A percentile compares a stretch with the other conserved stretches of the same genome.
These are phyloP conservation scores for Onthophagus sagittarius DNA, from an alignment of 2,888 invertebrate species.

Conservation along the genomic window DNA sequence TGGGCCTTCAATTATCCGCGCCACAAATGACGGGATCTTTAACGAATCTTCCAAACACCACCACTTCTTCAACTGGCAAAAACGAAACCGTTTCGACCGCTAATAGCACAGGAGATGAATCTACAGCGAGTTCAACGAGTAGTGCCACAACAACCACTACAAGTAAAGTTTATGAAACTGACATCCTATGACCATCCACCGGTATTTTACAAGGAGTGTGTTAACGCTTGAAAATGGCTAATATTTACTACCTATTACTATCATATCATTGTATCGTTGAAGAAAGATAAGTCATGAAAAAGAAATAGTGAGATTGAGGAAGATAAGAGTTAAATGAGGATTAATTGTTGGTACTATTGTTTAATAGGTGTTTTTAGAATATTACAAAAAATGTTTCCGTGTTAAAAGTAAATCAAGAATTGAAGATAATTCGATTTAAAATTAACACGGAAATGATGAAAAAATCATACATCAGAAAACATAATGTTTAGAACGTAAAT, in stretches of 20 bases:
- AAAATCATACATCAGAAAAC: too few relatives aligned
- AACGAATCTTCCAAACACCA: constrained; percentile 56
- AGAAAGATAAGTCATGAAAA: not conserved
- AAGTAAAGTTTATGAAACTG: constrained; percentile 87
- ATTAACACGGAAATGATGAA: too few relatives aligned
- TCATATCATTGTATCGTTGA: not conserved
- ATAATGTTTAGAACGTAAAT: too few relatives aligned
- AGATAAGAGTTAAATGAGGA: not conserved
- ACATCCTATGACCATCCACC: constrained; percentile 76
- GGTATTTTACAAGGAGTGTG: constrained; percentile 28
- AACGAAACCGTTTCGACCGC: constrained; percentile 31
- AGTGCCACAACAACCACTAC: constrained; percentile 55
- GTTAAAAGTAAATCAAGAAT: not conserved
- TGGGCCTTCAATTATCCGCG: constrained; percentile 65
- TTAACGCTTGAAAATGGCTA: constrained; percentile 18
- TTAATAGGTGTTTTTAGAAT: not conserved
- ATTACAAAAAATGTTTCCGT: not conserved
- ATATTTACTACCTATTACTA: not conserved
- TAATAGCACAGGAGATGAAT: constrained; percentile 29
- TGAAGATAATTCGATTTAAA: too few relatives aligned
- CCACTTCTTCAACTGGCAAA: constrained; percentile 35
- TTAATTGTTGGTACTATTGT: not conserved
- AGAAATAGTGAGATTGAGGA: not conserved
- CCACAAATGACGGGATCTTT: constrained; percentile 58
- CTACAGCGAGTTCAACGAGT: constrained; percentile 29